These are phyloP conservation scores for Alosa alosa DNA, from an alignment of 2,113 vertebrate genomes.

Conservation along the genomic window DNA sequence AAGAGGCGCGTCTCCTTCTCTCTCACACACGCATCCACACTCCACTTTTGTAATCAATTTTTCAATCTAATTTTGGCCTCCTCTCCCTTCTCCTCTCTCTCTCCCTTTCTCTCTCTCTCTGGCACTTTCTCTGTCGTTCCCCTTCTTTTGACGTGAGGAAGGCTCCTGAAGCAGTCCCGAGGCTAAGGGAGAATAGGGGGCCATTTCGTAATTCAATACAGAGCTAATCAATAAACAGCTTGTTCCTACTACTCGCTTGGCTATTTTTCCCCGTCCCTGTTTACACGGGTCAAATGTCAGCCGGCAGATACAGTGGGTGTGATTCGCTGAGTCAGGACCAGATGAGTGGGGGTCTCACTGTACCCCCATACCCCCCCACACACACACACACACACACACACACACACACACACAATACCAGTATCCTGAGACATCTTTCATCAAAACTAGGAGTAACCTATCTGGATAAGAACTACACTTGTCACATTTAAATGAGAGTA, in stretches of 20 bases:
- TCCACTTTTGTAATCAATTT: constrained; percentile 50
- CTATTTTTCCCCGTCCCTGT: constrained; percentile 42
- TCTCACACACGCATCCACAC: constrained; percentile 32
- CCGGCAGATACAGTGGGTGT: constrained; percentile 26
- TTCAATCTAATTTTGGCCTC: constrained; percentile 51
- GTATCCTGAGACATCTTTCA: not conserved
- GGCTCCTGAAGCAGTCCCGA: constrained; percentile 43
- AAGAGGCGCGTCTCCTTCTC: constrained; percentile 15
- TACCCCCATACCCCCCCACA: not conserved
- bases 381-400: not conserved
- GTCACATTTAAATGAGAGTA: too few species aligned
- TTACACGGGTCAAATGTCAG: constrained; percentile 50
- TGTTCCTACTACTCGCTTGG: constrained; percentile 44
- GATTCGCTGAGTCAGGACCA: constrained; percentile 28
- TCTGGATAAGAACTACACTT: too few species aligned
- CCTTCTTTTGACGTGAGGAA: constrained; percentile 19
- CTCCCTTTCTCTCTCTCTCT: constrained; percentile 22
- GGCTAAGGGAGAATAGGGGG: constrained; percentile 23
- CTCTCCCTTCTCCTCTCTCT: constrained; percentile 2
- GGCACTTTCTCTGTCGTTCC: constrained; percentile 29
- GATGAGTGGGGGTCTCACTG: not conserved
- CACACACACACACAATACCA: not conserved
- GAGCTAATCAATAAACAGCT: constrained; percentile 53
- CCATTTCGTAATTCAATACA: constrained; percentile 61
- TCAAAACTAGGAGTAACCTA: too few species aligned